These are phyloP conservation scores for Arbacia lixula DNA, from an alignment of 53 echinoderm and acorn worm genomes.

Conservation along the genomic window DNA sequence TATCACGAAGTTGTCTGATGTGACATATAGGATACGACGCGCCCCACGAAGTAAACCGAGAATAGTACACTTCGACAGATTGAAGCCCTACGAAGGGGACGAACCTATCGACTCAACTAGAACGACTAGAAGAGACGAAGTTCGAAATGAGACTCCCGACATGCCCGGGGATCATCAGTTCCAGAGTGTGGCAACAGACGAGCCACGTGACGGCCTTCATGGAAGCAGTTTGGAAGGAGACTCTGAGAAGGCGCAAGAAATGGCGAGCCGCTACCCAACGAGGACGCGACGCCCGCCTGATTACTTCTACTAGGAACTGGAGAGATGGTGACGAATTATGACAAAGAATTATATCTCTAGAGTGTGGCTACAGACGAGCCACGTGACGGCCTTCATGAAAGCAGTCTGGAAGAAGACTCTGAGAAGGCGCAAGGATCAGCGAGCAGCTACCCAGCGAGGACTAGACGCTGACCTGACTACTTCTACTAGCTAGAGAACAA, in stretches of 20 bases:
- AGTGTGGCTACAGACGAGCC: too few relatives aligned
- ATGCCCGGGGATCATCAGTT: not conserved
- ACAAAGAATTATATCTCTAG: too few relatives aligned
- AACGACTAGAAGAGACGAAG: not conserved
- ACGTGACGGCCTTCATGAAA: too few relatives aligned
- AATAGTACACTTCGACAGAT: constrained; percentile 46
- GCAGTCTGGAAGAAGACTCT: too few relatives aligned
- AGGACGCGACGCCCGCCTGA: constrained; percentile 18
- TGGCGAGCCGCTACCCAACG: not conserved
- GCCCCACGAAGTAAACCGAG: constrained; percentile 19
- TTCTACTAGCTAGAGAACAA: too few relatives aligned
- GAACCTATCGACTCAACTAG: constrained; percentile 8
- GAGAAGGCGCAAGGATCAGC: too few relatives aligned
- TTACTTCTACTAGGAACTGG: constrained; percentile 17
- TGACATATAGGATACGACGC: constrained; percentile 1
- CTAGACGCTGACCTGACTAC: too few relatives aligned
- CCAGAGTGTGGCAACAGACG: not conserved
- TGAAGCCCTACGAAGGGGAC: constrained; percentile 11
- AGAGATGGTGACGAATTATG: too few relatives aligned
- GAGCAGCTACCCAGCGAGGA: too few relatives aligned
- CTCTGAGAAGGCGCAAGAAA: not conserved
- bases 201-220: not conserved
- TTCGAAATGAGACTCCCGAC: not conserved
- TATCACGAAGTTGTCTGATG: constrained; percentile 13
- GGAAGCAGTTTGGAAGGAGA: too few relatives aligned